phyloP scores from a whole-genome alignment of 2,888 invertebrate genomes.

The Chrysina gloriosa region DNA sequence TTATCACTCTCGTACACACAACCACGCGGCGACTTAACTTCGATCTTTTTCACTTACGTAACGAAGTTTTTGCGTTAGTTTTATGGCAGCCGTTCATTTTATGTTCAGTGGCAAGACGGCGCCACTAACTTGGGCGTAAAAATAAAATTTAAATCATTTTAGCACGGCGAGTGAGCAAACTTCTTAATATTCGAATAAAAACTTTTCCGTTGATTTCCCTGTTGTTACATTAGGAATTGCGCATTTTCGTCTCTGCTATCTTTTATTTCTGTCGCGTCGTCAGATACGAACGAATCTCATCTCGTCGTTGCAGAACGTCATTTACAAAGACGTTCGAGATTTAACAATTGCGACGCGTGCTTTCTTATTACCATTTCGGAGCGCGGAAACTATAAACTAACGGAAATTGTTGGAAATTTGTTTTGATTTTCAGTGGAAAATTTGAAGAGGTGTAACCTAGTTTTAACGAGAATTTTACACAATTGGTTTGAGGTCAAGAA shows the following conservation, averaged over 20 bases:
- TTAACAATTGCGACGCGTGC: no score
- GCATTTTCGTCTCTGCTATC: neutral
- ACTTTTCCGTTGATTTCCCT: constrained; percentile 40
- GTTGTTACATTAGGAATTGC: constrained; percentile 39
- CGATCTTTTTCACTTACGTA: constrained; percentile 47
- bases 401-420: no score
- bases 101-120: constrained; percentile 47
- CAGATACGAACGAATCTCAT: neutral
- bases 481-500: no score
- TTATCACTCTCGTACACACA: constrained; percentile 33
- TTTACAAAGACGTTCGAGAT: no score
- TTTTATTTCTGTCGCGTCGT: neutral
- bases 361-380: no score
- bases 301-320: no score
- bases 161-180: constrained; percentile 35
- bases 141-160: constrained; percentile 49
- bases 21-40: neutral
- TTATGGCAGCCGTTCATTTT: constrained; percentile 49
- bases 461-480: no score
- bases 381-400: no score
- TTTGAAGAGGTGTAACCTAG: no score
- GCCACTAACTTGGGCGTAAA: constrained; percentile 46
- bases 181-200: constrained; percentile 41
- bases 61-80: constrained; percentile 49
- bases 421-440: no score